These are phyloP conservation scores for Archocentrus centrarchus DNA, from an alignment of 2,113 vertebrate genomes.

Conservation along the genomic window DNA sequence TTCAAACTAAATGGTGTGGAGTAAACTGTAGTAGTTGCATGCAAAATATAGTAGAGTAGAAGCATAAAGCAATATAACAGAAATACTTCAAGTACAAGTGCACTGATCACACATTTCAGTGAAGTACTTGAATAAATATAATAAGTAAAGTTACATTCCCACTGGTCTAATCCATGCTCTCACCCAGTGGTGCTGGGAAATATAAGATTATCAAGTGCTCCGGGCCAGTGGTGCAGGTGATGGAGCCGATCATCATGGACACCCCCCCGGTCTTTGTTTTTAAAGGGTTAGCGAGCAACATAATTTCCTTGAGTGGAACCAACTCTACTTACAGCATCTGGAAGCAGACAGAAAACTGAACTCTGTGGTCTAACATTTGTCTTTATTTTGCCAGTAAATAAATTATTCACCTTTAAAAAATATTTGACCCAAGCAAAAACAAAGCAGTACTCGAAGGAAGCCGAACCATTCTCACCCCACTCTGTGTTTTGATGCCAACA, in stretches of 20 bases:
- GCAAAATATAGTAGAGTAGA: neutral
- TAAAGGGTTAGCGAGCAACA: neutral
- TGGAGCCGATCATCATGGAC: too few relatives aligned
- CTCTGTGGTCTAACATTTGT: slow-evolving; percentile 81
- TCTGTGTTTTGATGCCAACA: neutral
- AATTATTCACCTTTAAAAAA: slow-evolving; percentile 90
- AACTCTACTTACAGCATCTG: neutral
- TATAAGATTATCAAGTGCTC: too few relatives aligned
- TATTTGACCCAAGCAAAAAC: slow-evolving; percentile 34
- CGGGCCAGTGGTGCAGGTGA: too few relatives aligned
- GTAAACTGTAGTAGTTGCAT: neutral
- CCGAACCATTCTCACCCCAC: slow-evolving; percentile 64
- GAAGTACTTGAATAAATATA: too few relatives aligned
- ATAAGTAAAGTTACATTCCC: too few relatives aligned
- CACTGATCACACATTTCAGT: too few relatives aligned
- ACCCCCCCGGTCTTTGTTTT: too few relatives aligned
- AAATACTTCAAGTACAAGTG: too few relatives aligned
- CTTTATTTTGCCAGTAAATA: slow-evolving; percentile 95
- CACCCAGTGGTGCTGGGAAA: too few relatives aligned
- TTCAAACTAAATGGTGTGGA: neutral
- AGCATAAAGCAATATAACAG: neutral
- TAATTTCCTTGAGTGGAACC: neutral
- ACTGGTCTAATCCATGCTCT: too few relatives aligned
- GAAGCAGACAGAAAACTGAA: neutral
- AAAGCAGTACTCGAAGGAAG: slow-evolving; percentile 78